Base-by-base conservation (phyloP, 2,113 vertebrate genomes). In the Myxocyprinus asiaticus region DNA sequence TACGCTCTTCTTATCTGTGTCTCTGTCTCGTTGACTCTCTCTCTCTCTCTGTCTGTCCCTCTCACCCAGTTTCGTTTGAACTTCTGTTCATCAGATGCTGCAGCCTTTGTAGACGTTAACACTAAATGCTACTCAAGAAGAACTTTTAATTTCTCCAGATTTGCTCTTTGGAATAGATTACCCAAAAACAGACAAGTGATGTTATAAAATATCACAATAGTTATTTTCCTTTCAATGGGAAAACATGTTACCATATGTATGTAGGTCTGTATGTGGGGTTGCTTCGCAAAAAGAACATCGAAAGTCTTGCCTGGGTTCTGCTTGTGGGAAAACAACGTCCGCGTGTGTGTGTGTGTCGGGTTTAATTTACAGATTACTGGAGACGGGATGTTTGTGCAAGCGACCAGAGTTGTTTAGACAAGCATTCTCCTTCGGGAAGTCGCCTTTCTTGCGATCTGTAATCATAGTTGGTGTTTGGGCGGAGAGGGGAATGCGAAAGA, bases 361-460 rank as follows among this genome's bases (percentile, higher is more conserved):
- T 55, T 76, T 76, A 64, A 65, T 76, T 65, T 53, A 76, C 61
- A 76, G 73, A 76, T 65, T 65, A 59, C 73, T 55, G 73, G 73
- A 76, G 73, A 76, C 73, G 62, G 73, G 73, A 76, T 76, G 73
- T 76, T 76, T 76, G 73, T 76, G 73, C 73, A 43, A 76, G 62
- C 61, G 64, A 76, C 62, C 62, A 0, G 73, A 55, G 62, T 53
- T 65, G 73, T 76, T 76, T 76, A 76, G 73, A 76, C 48, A 33
- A 17, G 7, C 48, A 33, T 44, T 65, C 73, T 76, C 73, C 48
- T 65, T 65, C 62, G 73, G 73, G 73, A 76, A 76, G 73, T 55
- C 11, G 14, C 50, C n/a, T 65, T 75, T 75, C 59, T 75, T 33
- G 22, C 69, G 14, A 17, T 63, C 59, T 75, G 15, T 42, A 75